These are phyloP conservation scores for Falco novaeseelandiae DNA, from an alignment of 2,797 vertebrate genomes.

Conservation along the genomic window DNA sequence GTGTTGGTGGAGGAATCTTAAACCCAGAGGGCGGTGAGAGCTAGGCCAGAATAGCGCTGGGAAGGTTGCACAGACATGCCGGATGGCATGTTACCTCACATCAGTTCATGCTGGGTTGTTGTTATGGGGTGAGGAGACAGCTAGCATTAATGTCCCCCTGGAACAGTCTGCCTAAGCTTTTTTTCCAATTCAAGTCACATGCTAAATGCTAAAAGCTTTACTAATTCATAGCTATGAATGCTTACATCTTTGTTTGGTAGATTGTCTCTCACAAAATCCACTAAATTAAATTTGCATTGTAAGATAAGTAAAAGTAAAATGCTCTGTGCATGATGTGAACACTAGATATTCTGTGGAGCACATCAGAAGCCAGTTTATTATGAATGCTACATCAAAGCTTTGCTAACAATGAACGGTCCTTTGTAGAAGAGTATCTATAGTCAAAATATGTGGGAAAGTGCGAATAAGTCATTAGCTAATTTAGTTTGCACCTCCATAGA, in stretches of 20 bases:
- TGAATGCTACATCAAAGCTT: not conserved
- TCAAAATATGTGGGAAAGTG: not conserved
- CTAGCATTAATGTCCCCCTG: not conserved
- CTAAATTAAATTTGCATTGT: conserved; percentile 6
- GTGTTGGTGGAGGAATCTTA: conserved; percentile 80
- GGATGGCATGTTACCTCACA: not conserved
- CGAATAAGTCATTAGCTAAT: not conserved
- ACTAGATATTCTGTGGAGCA: not conserved
- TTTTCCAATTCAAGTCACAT: not conserved
- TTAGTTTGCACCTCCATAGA: conserved; percentile 7
- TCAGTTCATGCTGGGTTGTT: not conserved
- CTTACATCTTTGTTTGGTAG: conserved; percentile 30
- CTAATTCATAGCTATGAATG: conserved; percentile 1
- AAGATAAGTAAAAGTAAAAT: not conserved
- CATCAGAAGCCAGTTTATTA: not conserved
- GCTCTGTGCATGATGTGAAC: not conserved
- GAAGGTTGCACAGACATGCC: not conserved
- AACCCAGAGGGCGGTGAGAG: conserved; percentile 80
- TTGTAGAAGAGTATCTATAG: not conserved
- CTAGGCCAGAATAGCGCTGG: not conserved
- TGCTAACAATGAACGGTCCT: not conserved
- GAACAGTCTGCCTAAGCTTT: conserved; percentile 37
- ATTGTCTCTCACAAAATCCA: not conserved
- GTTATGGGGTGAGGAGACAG: not conserved
- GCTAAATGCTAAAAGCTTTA: conserved; percentile 19